Evolutionary conservation across 2,888 invertebrate species (phyloP).

Genomic region (Ditula angustiorana): DNA sequence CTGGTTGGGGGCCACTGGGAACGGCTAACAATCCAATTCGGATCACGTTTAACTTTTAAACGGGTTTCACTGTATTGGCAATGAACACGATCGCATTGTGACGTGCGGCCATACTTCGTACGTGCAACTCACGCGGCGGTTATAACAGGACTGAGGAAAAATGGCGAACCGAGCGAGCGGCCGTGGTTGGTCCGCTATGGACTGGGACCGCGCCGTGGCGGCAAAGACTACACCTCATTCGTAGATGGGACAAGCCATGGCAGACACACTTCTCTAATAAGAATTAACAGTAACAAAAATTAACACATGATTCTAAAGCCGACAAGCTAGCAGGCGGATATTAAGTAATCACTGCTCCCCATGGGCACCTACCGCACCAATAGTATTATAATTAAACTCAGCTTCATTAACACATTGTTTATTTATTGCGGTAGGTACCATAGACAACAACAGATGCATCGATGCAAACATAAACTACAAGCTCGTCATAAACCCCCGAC

Average conservation of each 20-base stretch:
- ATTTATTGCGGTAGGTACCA: too few relatives aligned
- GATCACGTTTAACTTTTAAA: slow-evolving; percentile 47
- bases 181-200: slow-evolving; percentile 47
- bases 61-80: slow-evolving; percentile 53
- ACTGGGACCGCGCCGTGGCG: slow-evolving; percentile 54
- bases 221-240: slow-evolving; percentile 56
- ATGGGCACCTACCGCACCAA: too few relatives aligned
- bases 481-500: too few relatives aligned
- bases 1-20: slow-evolving; percentile 1
- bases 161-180: slow-evolving; percentile 59
- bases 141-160: slow-evolving; percentile 74
- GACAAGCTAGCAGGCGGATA: too few relatives aligned
- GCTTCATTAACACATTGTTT: too few relatives aligned
- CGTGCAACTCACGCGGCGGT: slow-evolving; percentile 53
- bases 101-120: slow-evolving; percentile 49
- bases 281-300: too few relatives aligned
- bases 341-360: too few relatives aligned
- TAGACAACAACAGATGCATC: too few relatives aligned
- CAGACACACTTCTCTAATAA: too few relatives aligned
- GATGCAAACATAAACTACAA: too few relatives aligned
- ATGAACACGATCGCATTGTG: slow-evolving; percentile 61
- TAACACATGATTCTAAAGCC: too few relatives aligned
- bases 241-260: neutral
- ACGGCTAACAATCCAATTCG: neutral
- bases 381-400: too few relatives aligned